Conservation (phyloP, 2,888 invertebrate genomes). For the Melanophora roralis region DNA sequence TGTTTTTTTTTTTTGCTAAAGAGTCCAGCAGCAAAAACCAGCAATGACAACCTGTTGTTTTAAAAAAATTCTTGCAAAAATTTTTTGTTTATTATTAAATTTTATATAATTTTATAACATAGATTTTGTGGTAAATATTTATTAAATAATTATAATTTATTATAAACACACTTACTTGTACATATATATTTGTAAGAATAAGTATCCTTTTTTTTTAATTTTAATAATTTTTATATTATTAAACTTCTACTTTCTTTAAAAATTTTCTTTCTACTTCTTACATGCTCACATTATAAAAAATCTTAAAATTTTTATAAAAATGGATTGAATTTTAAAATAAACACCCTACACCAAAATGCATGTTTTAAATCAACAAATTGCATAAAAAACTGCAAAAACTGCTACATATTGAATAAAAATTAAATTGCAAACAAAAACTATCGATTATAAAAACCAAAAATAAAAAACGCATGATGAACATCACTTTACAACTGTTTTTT, state of each 20-base stretch:
- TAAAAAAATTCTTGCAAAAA: neutral
- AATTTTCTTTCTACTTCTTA: slow-evolving; percentile 50
- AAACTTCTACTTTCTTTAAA: slow-evolving; percentile 42
- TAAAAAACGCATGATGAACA: slow-evolving; percentile 28
- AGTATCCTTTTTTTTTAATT: neutral
- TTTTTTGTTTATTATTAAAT: slow-evolving; percentile 35
- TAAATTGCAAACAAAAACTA: slow-evolving; percentile 25
- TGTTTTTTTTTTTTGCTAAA: slow-evolving; percentile 5
- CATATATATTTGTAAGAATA: no score
- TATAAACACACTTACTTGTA: no score
- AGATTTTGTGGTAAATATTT: slow-evolving; percentile 16
- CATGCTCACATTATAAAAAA: slow-evolving; percentile 48
- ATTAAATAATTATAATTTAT: neutral
- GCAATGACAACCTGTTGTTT: slow-evolving; percentile 49
- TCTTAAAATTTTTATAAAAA: slow-evolving; percentile 17
- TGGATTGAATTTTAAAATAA: slow-evolving; percentile 30
- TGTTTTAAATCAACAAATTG: slow-evolving; percentile 48
- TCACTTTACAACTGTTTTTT: neutral
- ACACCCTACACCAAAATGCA: slow-evolving; percentile 48
- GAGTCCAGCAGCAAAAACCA: neutral
- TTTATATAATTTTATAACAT: neutral
- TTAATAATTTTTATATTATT: slow-evolving; percentile 1
- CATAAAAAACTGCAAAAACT: slow-evolving; percentile 56
- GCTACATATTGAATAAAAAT: slow-evolving; percentile 12
- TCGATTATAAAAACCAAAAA: slow-evolving; percentile 3